Evolutionary conservation across 2,113 vertebrate species (phyloP).

Genomic region (Syngnathus typhle): DNA sequence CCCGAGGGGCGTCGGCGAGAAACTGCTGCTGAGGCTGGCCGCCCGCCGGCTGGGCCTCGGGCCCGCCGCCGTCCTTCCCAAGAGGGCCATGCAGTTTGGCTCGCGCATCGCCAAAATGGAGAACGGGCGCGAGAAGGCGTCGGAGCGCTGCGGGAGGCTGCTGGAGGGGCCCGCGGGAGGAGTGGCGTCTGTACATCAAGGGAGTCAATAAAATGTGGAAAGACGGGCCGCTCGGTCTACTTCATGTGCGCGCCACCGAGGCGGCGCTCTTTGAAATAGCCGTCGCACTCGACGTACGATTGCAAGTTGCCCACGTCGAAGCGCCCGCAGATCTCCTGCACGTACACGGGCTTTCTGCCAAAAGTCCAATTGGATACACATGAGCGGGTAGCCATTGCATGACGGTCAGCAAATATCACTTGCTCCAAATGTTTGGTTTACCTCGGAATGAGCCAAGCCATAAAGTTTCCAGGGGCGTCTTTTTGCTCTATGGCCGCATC

Average conservation of each 20-base stretch:
- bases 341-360: slow-evolving; percentile 68
- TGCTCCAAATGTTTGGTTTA: slow-evolving; percentile 17
- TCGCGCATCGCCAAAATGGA: slow-evolving; percentile 94
- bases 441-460: slow-evolving; percentile 75
- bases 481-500: slow-evolving; percentile 60
- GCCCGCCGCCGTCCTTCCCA: slow-evolving; percentile 76
- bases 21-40: slow-evolving; percentile 81
- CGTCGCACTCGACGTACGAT: slow-evolving; percentile 70
- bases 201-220: not conserved
- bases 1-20: slow-evolving; percentile 87
- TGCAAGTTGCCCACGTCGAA: slow-evolving; percentile 75
- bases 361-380: not conserved
- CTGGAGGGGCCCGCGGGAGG: slow-evolving; percentile 34
- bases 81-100: slow-evolving; percentile 94
- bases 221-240: slow-evolving; percentile 25
- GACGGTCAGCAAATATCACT: too few species aligned
- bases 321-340: slow-evolving; percentile 68
- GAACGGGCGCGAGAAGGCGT: slow-evolving; percentile 79
- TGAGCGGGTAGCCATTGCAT: too few species aligned
- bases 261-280: slow-evolving; percentile 68
- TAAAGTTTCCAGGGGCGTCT: slow-evolving; percentile 75
- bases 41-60: slow-evolving; percentile 77
- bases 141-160: slow-evolving; percentile 82
- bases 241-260: slow-evolving; percentile 60
- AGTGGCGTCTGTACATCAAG: not conserved